Evolutionary conservation across 2,888 invertebrate genomes (phyloP).

Genomic region (Geotrupes spiniger): DNA sequence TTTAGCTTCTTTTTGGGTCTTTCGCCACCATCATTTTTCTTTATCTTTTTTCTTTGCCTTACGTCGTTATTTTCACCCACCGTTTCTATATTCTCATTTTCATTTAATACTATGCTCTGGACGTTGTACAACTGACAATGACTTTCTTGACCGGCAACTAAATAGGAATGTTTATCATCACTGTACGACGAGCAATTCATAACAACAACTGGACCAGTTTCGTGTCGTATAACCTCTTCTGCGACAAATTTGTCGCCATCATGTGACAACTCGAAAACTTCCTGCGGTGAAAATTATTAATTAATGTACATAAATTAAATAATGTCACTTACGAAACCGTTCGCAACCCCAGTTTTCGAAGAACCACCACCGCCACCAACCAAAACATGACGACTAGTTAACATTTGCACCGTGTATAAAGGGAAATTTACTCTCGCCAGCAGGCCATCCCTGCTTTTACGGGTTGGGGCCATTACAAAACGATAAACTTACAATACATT

Average conservation of each 20-base stretch:
- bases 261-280: conserved; percentile 88
- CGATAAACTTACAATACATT: conserved; percentile 1
- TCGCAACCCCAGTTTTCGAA: conserved; percentile 94
- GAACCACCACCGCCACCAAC: conserved; percentile 98
- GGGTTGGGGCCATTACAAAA: conserved; percentile 57
- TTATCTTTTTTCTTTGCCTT: conserved; percentile 48
- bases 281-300: conserved; percentile 57
- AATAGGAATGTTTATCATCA: conserved; percentile 69
- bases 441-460: conserved; percentile 65
- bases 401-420: conserved; percentile 83
- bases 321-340: conserved; percentile 83
- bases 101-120: conserved; percentile 48
- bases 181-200: conserved; percentile 85
- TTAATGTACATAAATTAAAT: conserved; percentile 1
- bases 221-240: conserved; percentile 84
- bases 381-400: conserved; percentile 89
- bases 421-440: conserved; percentile 91
- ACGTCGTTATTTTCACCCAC: conserved; percentile 32
- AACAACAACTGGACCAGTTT: conserved; percentile 84
- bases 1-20: conserved; percentile 62
- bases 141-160: conserved; percentile 90
- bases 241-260: conserved; percentile 81
- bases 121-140: conserved; percentile 85
- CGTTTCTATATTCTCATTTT: conserved; percentile 54
- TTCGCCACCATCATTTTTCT: conserved; percentile 54